These are phyloP conservation scores for Lagenorhynchus albirostris DNA, from an alignment of 2,113 vertebrate genomes.

Conservation along the genomic window DNA sequence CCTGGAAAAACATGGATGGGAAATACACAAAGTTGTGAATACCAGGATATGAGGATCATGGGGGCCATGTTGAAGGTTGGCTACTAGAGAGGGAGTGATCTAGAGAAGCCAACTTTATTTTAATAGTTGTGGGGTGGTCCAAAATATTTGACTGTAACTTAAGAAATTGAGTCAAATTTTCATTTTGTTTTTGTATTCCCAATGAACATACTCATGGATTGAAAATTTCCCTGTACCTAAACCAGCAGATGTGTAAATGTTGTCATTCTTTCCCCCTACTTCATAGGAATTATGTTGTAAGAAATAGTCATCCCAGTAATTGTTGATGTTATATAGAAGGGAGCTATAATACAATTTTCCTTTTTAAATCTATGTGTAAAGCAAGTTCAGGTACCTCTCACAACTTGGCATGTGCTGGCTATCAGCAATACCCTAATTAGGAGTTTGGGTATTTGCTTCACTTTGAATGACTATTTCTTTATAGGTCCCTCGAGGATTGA, in stretches of 20 bases:
- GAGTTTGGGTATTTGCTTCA: background rate
- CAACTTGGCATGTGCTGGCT: background rate
- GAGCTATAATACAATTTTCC: background rate
- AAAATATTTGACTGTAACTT: background rate
- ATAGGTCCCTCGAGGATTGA: background rate
- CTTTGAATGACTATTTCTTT: background rate
- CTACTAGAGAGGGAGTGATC: background rate
- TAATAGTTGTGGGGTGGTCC: background rate
- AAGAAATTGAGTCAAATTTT: background rate
- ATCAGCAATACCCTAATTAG: background rate
- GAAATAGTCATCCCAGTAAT: background rate
- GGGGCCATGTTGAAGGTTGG: background rate
- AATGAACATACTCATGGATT: background rate
- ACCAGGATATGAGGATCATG: background rate
- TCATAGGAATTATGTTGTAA: background rate
- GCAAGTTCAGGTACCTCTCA: background rate
- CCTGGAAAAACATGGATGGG: background rate
- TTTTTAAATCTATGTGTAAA: background rate
- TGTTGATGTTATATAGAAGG: background rate
- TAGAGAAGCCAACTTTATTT: background rate
- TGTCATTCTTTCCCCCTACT: background rate
- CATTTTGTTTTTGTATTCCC: background rate
- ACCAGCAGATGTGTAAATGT: background rate
- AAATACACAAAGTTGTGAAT: background rate
- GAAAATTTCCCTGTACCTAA: background rate